Percentiles rank a stretch among this genome's conserved stretches.
phyloP scores from a whole-genome alignment of 2,888 invertebrate genomes.

The Drosophila flavopinicola region DNA sequence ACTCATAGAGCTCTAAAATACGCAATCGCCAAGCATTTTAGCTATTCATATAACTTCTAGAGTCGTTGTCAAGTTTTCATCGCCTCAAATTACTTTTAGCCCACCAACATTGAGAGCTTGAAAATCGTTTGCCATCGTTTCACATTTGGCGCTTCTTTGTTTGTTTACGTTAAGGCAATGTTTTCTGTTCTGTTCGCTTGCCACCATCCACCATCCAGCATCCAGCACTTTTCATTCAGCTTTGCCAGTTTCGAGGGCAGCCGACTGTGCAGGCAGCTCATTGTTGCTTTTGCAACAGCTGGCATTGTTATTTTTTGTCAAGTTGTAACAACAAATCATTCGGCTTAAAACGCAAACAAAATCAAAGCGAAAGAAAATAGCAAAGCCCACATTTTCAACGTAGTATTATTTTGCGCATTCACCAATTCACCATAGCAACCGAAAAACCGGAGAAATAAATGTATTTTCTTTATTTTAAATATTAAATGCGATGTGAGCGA shows the following conservation, averaged over 20 bases:
- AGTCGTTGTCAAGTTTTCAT: conserved; percentile 25
- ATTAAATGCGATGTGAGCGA: conserved; percentile 21
- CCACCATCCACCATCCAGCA: conserved; percentile 10
- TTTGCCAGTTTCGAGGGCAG: conserved; percentile 1
- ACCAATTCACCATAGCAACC: neutral
- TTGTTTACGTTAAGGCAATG: conserved; percentile 60
- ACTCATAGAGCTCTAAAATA: too few relatives aligned
- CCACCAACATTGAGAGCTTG: conserved; percentile 40
- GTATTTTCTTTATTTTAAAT: conserved; percentile 16
- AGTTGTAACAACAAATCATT: conserved; percentile 78
- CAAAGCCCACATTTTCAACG: conserved; percentile 58
- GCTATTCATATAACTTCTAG: conserved; percentile 7
- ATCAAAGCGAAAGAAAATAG: conserved; percentile 61
- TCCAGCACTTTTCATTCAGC: neutral
- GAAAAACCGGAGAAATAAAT: conserved; percentile 18
- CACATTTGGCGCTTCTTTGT: conserved; percentile 54
- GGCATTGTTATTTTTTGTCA: conserved; percentile 73
- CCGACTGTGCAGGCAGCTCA: conserved; percentile 19
- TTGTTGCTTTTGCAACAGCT: conserved; percentile 78
- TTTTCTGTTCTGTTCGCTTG: too few relatives aligned
- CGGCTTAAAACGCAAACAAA: conserved; percentile 72
- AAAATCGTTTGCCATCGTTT: conserved; percentile 54
- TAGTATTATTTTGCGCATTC: conserved; percentile 3
- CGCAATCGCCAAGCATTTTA: too few relatives aligned
- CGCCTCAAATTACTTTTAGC: conserved; percentile 17